Conservation (phyloP, 2,888 invertebrate genomes). For the Anaspis maculata region DNA sequence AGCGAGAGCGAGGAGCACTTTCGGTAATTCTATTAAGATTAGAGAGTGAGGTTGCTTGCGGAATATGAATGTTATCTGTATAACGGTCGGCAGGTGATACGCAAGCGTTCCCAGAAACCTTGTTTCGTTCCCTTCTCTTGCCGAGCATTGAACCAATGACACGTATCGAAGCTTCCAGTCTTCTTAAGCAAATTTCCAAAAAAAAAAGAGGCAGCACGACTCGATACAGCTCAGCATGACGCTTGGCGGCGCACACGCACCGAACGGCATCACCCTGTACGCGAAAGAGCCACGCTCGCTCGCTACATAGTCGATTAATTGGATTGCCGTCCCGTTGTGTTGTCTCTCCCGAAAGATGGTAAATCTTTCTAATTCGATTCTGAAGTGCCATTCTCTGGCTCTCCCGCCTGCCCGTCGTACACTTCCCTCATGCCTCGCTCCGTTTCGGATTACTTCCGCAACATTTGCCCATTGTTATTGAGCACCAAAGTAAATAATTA, state of each 20-base stretch:
- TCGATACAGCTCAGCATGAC: too few species aligned
- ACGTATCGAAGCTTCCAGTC: too few species aligned
- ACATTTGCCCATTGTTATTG: conserved; percentile 12
- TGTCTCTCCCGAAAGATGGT: conserved; percentile 23
- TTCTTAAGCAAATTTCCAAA: too few species aligned
- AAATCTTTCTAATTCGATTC: conserved; percentile 22
- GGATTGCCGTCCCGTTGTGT: conserved; percentile 28
- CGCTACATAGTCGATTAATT: conserved; percentile 32
- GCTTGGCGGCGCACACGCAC: too few species aligned
- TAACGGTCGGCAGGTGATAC: conserved; percentile 16
- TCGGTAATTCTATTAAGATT: conserved; percentile 19
- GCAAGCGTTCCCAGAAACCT: too few species aligned
- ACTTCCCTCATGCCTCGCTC: too few species aligned
- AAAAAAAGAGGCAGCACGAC: too few species aligned
- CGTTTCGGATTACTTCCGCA: conserved; percentile 12
- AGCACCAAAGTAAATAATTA: conserved; percentile 15
- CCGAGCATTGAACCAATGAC: too few species aligned
- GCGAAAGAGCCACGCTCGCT: too few species aligned
- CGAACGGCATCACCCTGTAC: too few species aligned
- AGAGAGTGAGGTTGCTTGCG: conserved; percentile 15
- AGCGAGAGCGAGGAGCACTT: conserved; percentile 14
- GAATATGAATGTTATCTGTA: conserved; percentile 21
- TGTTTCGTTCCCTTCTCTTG: too few species aligned
- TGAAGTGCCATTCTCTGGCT: conserved; percentile 10
- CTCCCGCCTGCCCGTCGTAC: conserved; percentile 1